Evolutionary conservation across 1,140 invertebrate genomes (phyloP).

Genomic region (Linepithema humile): DNA sequence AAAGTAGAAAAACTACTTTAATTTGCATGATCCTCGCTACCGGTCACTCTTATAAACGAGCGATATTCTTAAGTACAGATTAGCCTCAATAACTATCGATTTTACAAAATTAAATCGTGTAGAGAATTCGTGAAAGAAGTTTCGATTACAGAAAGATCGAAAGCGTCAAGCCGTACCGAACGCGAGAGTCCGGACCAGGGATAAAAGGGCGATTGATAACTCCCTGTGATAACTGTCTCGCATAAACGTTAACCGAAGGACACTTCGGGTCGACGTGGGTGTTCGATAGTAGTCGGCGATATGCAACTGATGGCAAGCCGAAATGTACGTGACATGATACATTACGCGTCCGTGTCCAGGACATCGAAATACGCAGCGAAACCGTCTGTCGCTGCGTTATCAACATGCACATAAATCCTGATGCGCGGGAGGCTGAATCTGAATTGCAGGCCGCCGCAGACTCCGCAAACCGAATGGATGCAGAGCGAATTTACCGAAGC

Average conservation of each 20-base stretch:
- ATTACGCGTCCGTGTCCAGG: background rate
- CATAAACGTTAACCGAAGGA: constrained; percentile 8
- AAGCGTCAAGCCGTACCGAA: no score
- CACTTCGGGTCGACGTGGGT: background rate
- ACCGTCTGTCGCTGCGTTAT: constrained; percentile 36
- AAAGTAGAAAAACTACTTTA: no score
- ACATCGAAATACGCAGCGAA: constrained; percentile 10
- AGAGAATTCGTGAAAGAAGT: no score
- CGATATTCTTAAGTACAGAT: no score
- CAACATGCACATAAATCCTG: constrained; percentile 74
- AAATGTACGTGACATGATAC: constrained; percentile 16
- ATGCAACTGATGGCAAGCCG: constrained; percentile 30
- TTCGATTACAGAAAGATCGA: no score
- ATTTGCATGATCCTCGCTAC: no score
- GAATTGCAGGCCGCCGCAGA: constrained; percentile 54
- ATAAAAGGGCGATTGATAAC: background rate
- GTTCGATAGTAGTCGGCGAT: constrained; percentile 49
- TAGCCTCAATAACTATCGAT: no score
- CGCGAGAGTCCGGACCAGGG: no score
- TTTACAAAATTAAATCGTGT: no score
- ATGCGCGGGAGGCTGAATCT: constrained; percentile 64
- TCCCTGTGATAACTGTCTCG: background rate
- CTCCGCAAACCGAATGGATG: background rate
- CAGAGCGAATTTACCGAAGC: background rate
- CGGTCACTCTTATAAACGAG: no score